Evolutionary conservation across 1,140 invertebrate genomes (phyloP).

Genomic region (Fopius arisanus): DNA sequence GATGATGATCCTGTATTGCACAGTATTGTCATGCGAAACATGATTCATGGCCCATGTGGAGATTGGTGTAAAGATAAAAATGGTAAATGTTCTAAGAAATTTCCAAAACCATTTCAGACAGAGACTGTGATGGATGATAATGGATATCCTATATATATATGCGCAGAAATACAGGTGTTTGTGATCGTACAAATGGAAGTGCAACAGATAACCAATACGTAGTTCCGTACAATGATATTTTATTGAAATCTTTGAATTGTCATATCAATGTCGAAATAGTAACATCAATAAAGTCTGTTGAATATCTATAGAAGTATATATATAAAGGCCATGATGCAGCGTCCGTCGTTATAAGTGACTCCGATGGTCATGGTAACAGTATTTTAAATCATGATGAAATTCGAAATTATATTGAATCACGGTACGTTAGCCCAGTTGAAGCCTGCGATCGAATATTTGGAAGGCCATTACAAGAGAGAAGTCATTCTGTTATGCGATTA

Average conservation of each 20-base stretch:
- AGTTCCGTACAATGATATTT: constrained; percentile 24
- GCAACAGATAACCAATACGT: constrained; percentile 22
- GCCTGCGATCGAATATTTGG: not conserved
- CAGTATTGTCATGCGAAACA: constrained; percentile 48
- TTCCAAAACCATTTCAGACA: constrained; percentile 43
- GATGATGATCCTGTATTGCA: constrained; percentile 49
- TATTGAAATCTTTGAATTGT: constrained; percentile 3
- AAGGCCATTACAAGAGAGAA: not conserved
- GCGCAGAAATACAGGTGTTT: not conserved
- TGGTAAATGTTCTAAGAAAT: constrained; percentile 53
- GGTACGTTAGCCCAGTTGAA: not conserved
- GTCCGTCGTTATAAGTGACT: not conserved
- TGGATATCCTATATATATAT: constrained; percentile 33
- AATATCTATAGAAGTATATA: constrained; percentile 26
- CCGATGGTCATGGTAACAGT: not conserved
- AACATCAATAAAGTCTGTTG: constrained; percentile 21
- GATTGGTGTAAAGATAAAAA: constrained; percentile 49
- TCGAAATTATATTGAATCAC: not conserved
- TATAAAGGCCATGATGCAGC: constrained; percentile 22
- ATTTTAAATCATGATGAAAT: constrained; percentile 27
- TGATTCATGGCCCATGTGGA: constrained; percentile 54
- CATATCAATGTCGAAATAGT: constrained; percentile 28
- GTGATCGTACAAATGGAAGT: not conserved
- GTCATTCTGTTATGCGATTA: constrained; percentile 20
- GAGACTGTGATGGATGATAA: constrained; percentile 36